phyloP scores from a whole-genome alignment of 1,140 invertebrate species.

The Tetramorium simillimum region DNA sequence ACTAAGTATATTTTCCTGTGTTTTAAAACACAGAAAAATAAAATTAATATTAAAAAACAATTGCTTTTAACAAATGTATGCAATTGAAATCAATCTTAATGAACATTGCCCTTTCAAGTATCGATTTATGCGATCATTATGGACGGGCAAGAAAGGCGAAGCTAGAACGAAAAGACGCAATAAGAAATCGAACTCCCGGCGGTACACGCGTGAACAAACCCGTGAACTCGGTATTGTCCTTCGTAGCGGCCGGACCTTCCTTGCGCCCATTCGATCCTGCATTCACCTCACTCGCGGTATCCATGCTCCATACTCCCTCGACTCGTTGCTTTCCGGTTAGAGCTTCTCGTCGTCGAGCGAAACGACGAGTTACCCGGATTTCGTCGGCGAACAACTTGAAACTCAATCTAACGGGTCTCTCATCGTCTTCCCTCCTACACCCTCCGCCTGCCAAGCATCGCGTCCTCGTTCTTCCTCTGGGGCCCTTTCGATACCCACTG shows the following conservation, averaged over 20 bases:
- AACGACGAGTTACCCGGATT: conserved; percentile 59
- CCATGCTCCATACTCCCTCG: conserved; percentile 56
- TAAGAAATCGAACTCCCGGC: conserved; percentile 64
- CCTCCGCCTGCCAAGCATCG: neutral
- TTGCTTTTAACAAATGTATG: too few relatives aligned
- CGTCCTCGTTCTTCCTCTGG: conserved; percentile 26
- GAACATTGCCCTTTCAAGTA: conserved; percentile 24
- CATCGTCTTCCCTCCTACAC: conserved; percentile 26
- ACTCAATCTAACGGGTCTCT: conserved; percentile 76
- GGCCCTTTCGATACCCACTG: neutral
- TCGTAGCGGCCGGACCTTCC: conserved; percentile 22
- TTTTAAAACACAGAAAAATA: too few relatives aligned
- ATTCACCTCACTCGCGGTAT: conserved; percentile 21
- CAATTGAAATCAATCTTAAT: too few relatives aligned
- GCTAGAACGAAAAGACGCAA: conserved; percentile 30
- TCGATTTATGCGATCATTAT: conserved; percentile 28
- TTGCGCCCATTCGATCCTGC: conserved; percentile 1
- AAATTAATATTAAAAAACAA: too few relatives aligned
- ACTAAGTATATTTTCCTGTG: too few relatives aligned
- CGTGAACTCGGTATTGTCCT: conserved; percentile 71
- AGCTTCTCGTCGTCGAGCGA: conserved; percentile 42
- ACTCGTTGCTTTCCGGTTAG: conserved; percentile 68
- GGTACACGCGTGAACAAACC: conserved; percentile 70
- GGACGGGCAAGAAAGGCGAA: conserved; percentile 14
- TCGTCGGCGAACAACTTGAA: conserved; percentile 79